These are phyloP conservation scores for Dendrocopos noguchii DNA, from an alignment of 2,113 vertebrate genomes.

Conservation along the genomic window DNA sequence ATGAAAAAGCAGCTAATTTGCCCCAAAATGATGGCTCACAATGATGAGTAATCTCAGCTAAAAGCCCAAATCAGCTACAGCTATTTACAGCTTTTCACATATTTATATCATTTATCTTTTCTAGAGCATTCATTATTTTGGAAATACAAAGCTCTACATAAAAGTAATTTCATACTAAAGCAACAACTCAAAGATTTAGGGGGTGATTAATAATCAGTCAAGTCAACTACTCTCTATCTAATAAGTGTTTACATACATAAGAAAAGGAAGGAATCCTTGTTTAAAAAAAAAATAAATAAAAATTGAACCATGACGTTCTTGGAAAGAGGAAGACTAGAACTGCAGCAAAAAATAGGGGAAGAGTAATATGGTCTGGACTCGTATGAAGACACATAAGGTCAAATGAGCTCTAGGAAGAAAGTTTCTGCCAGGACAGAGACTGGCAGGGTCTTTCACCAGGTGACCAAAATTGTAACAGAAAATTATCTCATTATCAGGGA, in stretches of 20 bases:
- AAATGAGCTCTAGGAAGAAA: neutral
- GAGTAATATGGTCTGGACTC: neutral
- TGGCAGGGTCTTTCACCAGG: neutral
- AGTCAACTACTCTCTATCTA: neutral
- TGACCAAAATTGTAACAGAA: neutral
- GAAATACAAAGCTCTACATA: neutral
- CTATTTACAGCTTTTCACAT: accelerated
- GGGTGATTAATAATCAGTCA: neutral
- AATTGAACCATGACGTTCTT: accelerated
- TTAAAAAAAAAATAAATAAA: neutral
- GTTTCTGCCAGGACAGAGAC: neutral
- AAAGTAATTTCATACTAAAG: neutral
- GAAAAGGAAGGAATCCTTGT: neutral
- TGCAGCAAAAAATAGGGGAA: neutral
- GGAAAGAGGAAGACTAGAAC: neutral
- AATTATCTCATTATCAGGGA: neutral
- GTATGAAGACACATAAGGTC: neutral
- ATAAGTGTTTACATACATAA: neutral
- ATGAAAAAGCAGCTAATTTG: neutral
- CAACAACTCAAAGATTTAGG: neutral
- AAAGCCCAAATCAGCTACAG: neutral
- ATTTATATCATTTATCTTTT: neutral
- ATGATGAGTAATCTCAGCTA: neutral
- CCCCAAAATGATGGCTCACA: neutral
- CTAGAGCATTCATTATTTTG: neutral